Evolutionary conservation across 2,113 vertebrate species (phyloP).

Genomic region (Glaucidium brasilianum): DNA sequence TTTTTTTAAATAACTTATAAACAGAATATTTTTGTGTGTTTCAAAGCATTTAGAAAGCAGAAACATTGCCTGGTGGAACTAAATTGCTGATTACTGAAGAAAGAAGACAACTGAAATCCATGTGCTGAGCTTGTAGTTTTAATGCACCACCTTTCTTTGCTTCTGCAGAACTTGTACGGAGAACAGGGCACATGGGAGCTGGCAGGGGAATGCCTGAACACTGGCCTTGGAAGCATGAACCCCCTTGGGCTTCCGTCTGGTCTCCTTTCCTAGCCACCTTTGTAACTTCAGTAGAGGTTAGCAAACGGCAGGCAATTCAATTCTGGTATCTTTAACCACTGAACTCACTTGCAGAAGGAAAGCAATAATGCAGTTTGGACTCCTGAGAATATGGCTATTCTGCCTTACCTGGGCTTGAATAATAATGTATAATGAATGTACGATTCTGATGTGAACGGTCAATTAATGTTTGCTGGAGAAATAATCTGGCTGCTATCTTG

Average conservation of each 20-base stretch:
- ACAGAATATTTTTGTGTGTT: not conserved
- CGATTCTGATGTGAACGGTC: not conserved
- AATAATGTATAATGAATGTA: not conserved
- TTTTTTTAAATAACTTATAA: slow-evolving; percentile 42
- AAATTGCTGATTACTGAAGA: not conserved
- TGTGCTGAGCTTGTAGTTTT: not conserved
- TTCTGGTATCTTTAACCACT: not conserved
- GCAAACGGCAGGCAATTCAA: not conserved
- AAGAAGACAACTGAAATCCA: not conserved
- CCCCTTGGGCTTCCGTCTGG: not conserved
- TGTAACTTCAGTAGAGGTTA: not conserved
- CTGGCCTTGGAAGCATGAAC: not conserved
- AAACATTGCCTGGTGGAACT: not conserved
- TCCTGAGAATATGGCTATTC: not conserved
- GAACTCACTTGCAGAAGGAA: not conserved
- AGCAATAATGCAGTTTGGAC: not conserved
- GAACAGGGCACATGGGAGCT: not conserved
- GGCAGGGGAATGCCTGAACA: not conserved
- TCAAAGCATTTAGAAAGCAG: slow-evolving; percentile 5
- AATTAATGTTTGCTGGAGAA: not conserved
- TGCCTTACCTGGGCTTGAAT: not conserved
- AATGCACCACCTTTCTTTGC: not conserved
- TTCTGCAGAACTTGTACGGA: not conserved
- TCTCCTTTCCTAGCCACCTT: not conserved
- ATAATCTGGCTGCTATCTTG: not conserved